Base-by-base conservation (phyloP, 92 coral and sea anemone genomes). In the Actinostola sp. region DNA sequence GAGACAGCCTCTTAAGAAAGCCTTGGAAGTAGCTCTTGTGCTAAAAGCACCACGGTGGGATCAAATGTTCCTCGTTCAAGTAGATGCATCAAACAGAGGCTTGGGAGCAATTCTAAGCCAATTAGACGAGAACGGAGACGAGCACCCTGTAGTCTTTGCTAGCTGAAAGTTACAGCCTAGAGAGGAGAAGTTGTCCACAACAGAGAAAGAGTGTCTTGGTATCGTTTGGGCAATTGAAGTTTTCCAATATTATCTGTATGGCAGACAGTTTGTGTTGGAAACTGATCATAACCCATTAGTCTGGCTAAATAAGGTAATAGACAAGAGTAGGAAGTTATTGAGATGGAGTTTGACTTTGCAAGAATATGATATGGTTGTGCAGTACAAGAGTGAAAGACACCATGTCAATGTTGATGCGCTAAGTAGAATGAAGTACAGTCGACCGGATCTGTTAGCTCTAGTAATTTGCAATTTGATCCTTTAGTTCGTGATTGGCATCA, bases 271-370 rank as follows among this genome's bases (percentile, higher is more conserved):
- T 57, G 48, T 45, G 15, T 38, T 86, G 19, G 57, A 80, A 48
- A 80, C 83, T 9, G 91, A 86, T 66, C 91, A 86, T 60, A 72
- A 85, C 35, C 82, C 81, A 1, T 63, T 84, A 20, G 76, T 71
- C 2, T 84, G 72, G 53, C 61, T 77, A 29, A 62, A 32, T 8
- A 60, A 32, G 32, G 85, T 87, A 0, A 56, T 72, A 23, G 80
- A 71, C 19, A 87, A 77, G 23, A 82, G 57, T 67, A 26, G 69
- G 34, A 87, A 82, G 32, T 50, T 82, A 23, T 15, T 54, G 29
- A 12, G 85, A 16, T 84, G 89, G 89, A 83, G 84, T 42, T 20
- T 83, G 4, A 51, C 89, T 10, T 54, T 76, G 8, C 83, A 83
- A 27, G 83, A 83, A 39, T 83, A 73, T 36, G 88, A 83, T 33